Base-by-base conservation (phyloP, 2,888 invertebrate genomes). In the Seira sanloemensis region DNA sequence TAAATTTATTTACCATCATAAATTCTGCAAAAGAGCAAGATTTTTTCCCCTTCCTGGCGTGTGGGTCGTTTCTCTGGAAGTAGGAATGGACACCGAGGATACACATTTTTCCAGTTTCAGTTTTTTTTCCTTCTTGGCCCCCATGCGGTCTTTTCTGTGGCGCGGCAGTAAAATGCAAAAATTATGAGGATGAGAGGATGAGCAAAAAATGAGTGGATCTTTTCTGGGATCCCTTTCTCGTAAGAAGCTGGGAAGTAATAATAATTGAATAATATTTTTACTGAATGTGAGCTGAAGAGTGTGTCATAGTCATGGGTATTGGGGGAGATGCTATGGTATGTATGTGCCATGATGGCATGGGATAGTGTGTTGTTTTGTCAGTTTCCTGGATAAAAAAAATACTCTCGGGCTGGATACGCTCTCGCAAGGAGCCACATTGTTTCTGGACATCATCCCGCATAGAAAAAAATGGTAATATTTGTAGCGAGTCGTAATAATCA, bases 1-100 rank as follows among this genome's bases (percentile, higher is more conserved):
- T 81, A 75, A 81, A 81, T 81, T 81, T 81, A 81, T 81, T 81
- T 81, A 75, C 81, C 58, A 58, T 81, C 81, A 81, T 81, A 81
- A 81, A 81, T 81, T 81, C 81, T 37, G 73, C 26, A 74, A 74
- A 74, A 54, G 54, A 62, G 68, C 62, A 46, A n/a, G 72, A 72
- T 73, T 67, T 37, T 37, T n/a, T n/a, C n/a, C n/a, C n/a, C n/a
- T n/a, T n/a, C n/a, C n/a, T n/a, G n/a, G n/a, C n/a, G n/a, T n/a
- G n/a, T n/a, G n/a, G n/a, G n/a, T n/a, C n/a, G n/a, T n/a, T n/a
- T n/a, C n/a, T n/a, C n/a, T n/a, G n/a, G n/a, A n/a, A n/a, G n/a
- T n/a, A n/a, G n/a, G n/a, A n/a, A n/a, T n/a, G n/a, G n/a, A n/a
- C n/a, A n/a, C n/a, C n/a, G n/a, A n/a, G n/a, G n/a, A n/a, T n/a